phyloP scores from a whole-genome alignment of 2,797 vertebrate genomes.

The Onychomys arenicola region DNA sequence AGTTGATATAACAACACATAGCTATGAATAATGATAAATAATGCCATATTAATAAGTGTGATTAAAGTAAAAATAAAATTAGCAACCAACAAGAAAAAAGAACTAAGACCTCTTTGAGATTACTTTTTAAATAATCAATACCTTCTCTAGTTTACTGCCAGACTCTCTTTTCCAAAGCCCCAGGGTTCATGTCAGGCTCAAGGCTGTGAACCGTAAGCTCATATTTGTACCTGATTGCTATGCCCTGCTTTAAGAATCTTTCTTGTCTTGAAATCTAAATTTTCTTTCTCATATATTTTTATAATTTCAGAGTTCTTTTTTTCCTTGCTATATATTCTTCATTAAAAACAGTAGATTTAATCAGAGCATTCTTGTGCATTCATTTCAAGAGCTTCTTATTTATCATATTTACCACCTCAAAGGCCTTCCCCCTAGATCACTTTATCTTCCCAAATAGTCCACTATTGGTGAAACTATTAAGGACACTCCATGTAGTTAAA shows the following conservation, averaged over 20 bases:
- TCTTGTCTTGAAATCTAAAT: neutral
- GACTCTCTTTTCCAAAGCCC: neutral
- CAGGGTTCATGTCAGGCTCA: neutral
- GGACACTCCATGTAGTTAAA: too few species aligned
- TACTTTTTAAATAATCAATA: neutral
- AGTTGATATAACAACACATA: neutral
- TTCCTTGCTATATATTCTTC: neutral
- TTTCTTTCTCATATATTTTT: neutral
- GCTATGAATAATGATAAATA: slow-evolving; percentile 11
- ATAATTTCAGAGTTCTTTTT: neutral
- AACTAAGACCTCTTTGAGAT: neutral
- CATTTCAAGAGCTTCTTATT: neutral
- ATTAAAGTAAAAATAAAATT: neutral
- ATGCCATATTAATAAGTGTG: neutral
- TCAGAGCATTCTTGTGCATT: neutral
- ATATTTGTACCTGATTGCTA: neutral
- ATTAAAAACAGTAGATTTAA: neutral
- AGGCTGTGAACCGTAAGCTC: accelerated
- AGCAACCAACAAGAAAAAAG: neutral
- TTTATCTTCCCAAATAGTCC: neutral
- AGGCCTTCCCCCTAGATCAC: neutral
- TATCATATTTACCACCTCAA: too few species aligned
- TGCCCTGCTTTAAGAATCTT: neutral
- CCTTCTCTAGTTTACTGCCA: neutral
- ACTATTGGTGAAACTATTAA: too few species aligned